Evolutionary conservation across 2,888 invertebrate genomes (phyloP).

Genomic region (Chalcis sispes): DNA sequence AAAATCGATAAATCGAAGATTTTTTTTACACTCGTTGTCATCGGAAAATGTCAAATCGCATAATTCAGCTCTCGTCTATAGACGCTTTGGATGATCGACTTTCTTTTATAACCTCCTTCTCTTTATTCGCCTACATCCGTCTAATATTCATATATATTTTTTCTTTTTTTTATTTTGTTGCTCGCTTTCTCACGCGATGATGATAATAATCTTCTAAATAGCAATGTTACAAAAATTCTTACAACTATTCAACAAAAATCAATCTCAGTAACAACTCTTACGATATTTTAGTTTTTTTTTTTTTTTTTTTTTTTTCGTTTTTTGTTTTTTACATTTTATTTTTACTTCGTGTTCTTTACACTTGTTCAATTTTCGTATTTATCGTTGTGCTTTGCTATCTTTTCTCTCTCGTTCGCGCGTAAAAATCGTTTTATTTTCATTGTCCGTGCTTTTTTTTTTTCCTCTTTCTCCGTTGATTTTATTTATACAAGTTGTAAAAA

Average conservation of each 20-base stretch:
- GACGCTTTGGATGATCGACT: slow-evolving; percentile 3
- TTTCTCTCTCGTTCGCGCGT: neutral
- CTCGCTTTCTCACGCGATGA: slow-evolving; percentile 57
- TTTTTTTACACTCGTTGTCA: too few species aligned
- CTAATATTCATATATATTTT: too few species aligned
- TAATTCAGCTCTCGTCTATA: neutral
- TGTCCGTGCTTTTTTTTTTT: neutral
- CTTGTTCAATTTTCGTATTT: neutral
- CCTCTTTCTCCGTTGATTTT: neutral
- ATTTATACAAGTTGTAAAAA: neutral
- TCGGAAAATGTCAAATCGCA: neutral
- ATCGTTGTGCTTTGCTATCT: neutral
- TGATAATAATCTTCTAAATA: slow-evolving; percentile 69
- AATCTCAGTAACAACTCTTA: slow-evolving; percentile 71
- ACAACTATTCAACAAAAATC: slow-evolving; percentile 75
- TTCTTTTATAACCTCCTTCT: neutral
- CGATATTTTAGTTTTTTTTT: slow-evolving; percentile 27
- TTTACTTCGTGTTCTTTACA: neutral
- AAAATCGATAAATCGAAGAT: too few species aligned
- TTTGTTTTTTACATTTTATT: neutral
- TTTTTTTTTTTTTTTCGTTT: slow-evolving; percentile 3
- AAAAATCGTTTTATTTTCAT: neutral
- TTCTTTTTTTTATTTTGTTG: slow-evolving; percentile 10
- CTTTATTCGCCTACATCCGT: slow-evolving; percentile 1
- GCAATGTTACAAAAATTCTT: slow-evolving; percentile 73